These are phyloP conservation scores for Anticlea derivata DNA, from an alignment of 2,888 invertebrate genomes.

Conservation along the genomic window DNA sequence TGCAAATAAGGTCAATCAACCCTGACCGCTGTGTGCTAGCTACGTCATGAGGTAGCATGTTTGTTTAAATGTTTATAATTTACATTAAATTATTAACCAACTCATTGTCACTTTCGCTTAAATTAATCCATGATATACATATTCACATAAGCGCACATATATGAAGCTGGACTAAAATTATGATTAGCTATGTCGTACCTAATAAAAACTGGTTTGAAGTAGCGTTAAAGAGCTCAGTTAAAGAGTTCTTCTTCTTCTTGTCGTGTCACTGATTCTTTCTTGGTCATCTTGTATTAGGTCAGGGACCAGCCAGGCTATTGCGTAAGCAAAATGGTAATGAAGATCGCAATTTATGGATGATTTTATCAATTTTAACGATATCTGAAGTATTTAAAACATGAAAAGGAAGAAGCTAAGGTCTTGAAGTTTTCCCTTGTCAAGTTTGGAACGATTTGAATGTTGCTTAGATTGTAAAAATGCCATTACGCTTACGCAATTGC, in stretches of 20 bases:
- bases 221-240: not conserved
- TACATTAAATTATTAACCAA: not conserved
- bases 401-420: too few species aligned
- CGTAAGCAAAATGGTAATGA: too few species aligned
- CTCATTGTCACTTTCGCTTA: not conserved
- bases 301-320: too few species aligned
- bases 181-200: not conserved
- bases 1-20: not conserved
- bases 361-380: too few species aligned
- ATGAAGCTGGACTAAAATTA: not conserved
- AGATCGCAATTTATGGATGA: too few species aligned
- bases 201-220: not conserved
- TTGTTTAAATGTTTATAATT: not conserved
- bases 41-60: conserved; percentile 5
- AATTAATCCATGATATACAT: not conserved
- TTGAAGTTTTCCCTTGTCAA: too few species aligned
- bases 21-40: conserved; percentile 6
- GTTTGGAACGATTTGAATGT: too few species aligned
- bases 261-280: too few species aligned
- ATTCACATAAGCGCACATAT: not conserved
- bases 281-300: too few species aligned
- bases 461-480: too few species aligned
- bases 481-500: too few species aligned
- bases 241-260: not conserved
- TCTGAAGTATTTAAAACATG: too few species aligned